Evolutionary conservation across 2,888 invertebrate species (phyloP), one percentile per base, ranked within the genome.

Genomic region (Chalcis sispes): DNA sequence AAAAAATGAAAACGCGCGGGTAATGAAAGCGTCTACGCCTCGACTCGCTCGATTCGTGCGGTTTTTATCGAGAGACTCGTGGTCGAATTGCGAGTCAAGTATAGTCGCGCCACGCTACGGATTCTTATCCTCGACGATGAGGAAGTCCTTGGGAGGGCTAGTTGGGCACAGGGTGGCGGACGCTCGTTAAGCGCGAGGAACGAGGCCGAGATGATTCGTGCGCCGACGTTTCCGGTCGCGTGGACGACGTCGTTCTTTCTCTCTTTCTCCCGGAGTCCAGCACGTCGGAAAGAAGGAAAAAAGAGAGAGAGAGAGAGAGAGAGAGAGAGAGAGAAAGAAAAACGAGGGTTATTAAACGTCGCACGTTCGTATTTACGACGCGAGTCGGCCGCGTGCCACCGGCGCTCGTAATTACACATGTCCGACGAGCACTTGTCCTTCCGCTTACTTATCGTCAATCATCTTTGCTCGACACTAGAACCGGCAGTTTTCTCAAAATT

Each of bases 211-310:
- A 42, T 42, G 42, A 42, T 42, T 4, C 2, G 2, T n/a, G n/a
- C 20, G 23, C 4, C 3, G 29, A 36, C 61, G 64, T 62, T 80
- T 82, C 82, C 82, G 82, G 82, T 80, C 82, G 79, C 82, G 82
- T 82, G 82, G 81, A 80, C 80, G 46, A 2, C 59, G 72, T 52
- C 62, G 10, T 10, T 36, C 36, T 36, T 36, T 36, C 36, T 18
- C 46, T 7, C 36, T 36, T 2, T 1, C 54, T 0, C 15, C 27
- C 20, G 20, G 29, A 25, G 15, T 18, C 27, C 72, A 69, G n/a
- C 54, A 67, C 25, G 67, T 15, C 25, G 42, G 59, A 42, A 20
- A 32, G 29, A 67, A 10, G 27, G 27, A 25, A 50, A 46, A 50
- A 50, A 23, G 5, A 25, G 46, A 46, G 48, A 36, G 46, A 25